Conservation (phyloP, 2,113 vertebrate species). For the Crotalus horridus region DNA sequence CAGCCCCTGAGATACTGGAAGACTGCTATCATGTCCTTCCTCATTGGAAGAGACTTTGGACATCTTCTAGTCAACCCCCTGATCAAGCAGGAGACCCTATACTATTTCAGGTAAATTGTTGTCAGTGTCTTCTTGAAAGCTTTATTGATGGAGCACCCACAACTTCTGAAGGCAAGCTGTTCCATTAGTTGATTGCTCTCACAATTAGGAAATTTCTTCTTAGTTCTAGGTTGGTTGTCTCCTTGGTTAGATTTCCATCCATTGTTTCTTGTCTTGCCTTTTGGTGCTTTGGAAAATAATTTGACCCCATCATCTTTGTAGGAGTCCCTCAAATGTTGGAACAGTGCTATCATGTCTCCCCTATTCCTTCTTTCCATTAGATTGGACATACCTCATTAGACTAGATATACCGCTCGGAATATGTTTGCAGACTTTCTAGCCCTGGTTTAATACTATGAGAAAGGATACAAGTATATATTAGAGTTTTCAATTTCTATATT, state of each 20-base stretch:
- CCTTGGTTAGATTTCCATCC: background rate
- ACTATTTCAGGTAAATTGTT: background rate
- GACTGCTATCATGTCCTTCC: too few relatives aligned
- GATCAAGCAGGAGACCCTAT: background rate
- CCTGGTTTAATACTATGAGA: background rate
- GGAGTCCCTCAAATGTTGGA: background rate
- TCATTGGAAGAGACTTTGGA: background rate
- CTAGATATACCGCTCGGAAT: background rate
- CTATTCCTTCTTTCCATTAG: background rate
- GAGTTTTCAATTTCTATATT: background rate
- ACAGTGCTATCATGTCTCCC: background rate
- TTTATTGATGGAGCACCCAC: background rate
- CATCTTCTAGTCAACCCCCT: background rate
- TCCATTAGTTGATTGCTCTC: background rate
- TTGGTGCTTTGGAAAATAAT: background rate
- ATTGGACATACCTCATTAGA: too few relatives aligned
- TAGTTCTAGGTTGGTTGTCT: background rate
- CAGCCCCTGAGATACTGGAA: too few relatives aligned
- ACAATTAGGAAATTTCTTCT: background rate
- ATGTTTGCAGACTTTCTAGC: background rate
- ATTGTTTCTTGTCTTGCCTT: background rate
- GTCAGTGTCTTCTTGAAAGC: background rate
- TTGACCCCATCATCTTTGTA: background rate
- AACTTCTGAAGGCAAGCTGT: background rate
- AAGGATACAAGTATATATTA: background rate